Conservation (phyloP, 2,797 vertebrate species). For the Chloroceryle inda region DNA sequence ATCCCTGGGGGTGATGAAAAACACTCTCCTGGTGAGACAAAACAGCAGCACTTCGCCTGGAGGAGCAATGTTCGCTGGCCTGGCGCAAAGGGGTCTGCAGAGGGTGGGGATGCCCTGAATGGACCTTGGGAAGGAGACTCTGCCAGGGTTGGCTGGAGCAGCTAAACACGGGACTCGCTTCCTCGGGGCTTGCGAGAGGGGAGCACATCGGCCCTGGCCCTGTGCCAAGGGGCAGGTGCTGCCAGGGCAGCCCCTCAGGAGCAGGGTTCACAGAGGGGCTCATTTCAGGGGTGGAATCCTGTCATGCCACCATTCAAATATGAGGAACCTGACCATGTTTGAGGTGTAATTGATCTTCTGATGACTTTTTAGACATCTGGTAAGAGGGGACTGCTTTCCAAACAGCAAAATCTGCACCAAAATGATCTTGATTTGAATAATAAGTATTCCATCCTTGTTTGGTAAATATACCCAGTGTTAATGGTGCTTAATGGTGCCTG, state of each 20-base stretch:
- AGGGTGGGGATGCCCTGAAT: accelerated
- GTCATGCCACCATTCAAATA: background rate
- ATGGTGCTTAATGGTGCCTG: slow-evolving; percentile 84
- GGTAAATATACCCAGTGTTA: slow-evolving; percentile 78
- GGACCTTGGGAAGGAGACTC: accelerated
- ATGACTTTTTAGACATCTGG: background rate
- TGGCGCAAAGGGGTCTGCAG: accelerated
- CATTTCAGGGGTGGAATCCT: background rate
- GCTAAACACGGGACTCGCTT: accelerated
- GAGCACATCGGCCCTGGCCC: accelerated
- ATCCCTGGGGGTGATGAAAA: accelerated
- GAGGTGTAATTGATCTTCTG: background rate
- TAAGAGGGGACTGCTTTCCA: background rate
- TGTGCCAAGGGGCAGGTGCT: accelerated
- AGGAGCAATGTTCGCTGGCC: accelerated
- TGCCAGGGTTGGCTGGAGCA: accelerated
- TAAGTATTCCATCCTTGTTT: slow-evolving; percentile 69
- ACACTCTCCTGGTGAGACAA: accelerated
- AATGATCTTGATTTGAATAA: slow-evolving; percentile 43
- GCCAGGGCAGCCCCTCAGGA: accelerated
- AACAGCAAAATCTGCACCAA: background rate
- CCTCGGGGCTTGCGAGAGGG: accelerated
- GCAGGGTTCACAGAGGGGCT: background rate
- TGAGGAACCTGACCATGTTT: background rate
- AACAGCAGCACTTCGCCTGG: accelerated